Evolutionary conservation across 2,888 invertebrate genomes (phyloP), one percentile per base, ranked within the genome.

Genomic region (Cataglyphis cursor): DNA sequence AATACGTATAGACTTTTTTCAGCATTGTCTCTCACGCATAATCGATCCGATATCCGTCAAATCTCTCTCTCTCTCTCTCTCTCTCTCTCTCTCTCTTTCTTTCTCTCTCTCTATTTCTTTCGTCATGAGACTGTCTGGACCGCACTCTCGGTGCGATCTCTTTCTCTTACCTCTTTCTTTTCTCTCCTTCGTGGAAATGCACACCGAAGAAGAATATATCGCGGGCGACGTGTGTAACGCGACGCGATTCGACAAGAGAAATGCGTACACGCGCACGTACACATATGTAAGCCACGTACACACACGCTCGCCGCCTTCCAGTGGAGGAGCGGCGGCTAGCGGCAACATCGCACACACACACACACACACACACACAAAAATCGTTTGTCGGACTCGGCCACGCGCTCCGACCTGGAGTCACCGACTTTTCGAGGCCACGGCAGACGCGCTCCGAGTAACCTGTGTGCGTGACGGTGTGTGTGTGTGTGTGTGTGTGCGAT

Each of bases 401-500:
- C 80, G 87, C 85, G 68, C 85, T 88, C 84, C 70, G 72, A 57
- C 57, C 86, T 89, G 93, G 93, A 94, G 94, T 94, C 94, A 94
- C 94, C 94, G 94, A 94, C 94, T 94, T 94, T 94, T 94, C 94
- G 94, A 94, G 94, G 94, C 93, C 94, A 94, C 92, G 91, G 65
- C 80, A 80, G 38, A 38, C 80, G 75, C 59, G 64, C 48, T 35
- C 66, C 51, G 35, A 35, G 35, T 8, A n/a, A 1, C 48, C 6
- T n/a, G 48, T 51, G 48, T 51, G 48, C n/a, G 44, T 51, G n/a
- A n/a, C 6, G 18, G 15, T 41, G 41, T 41, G 12, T 38, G 4
- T 3, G 12, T 3, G 18, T 3, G 44, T 44, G 15, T 44, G 10
- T 38, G 3, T 10, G 38, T 38, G 44, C 15, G 44, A 18, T 15